Evolutionary conservation across 2,797 vertebrate genomes (phyloP).

Genomic region (Capromys pilorides): DNA sequence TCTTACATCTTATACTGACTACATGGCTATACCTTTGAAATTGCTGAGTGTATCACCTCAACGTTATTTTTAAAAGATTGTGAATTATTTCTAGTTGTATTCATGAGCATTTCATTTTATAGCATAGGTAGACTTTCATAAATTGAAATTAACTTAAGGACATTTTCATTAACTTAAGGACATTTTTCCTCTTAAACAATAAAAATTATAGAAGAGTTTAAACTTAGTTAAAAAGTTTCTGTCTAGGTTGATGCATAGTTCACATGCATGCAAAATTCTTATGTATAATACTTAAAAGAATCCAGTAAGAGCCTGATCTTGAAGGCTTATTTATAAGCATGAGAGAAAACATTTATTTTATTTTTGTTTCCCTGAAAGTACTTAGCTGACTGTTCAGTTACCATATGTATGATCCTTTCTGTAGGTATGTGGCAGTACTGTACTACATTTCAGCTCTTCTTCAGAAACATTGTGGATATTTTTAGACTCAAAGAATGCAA

Average conservation of each 20-base stretch:
- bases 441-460: not conserved
- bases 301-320: not conserved
- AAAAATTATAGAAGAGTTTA: conserved; percentile 31
- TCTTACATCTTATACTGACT: conserved; percentile 16
- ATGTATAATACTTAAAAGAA: not conserved
- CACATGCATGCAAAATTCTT: not conserved
- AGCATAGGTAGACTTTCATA: not conserved
- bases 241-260: not conserved
- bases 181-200: not conserved
- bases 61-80: conserved; percentile 45
- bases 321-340: conserved; percentile 45
- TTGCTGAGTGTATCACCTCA: not conserved
- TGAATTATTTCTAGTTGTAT: conserved; percentile 19
- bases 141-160: too few relatives aligned
- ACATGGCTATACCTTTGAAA: conserved; percentile 35
- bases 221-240: conserved; percentile 3
- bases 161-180: conserved; percentile 51
- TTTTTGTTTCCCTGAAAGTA: conserved; percentile 1
- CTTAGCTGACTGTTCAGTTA: not conserved
- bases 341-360: not conserved
- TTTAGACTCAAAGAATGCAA: conserved; percentile 53
- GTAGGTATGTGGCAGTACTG: not conserved
- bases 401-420: not conserved
- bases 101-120: conserved; percentile 25
- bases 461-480: not conserved